Percentiles rank a stretch among this genome's conserved stretches.
These are phyloP conservation scores for Falco novaeseelandiae DNA, from an alignment of 2,797 vertebrate species.

Conservation along the genomic window DNA sequence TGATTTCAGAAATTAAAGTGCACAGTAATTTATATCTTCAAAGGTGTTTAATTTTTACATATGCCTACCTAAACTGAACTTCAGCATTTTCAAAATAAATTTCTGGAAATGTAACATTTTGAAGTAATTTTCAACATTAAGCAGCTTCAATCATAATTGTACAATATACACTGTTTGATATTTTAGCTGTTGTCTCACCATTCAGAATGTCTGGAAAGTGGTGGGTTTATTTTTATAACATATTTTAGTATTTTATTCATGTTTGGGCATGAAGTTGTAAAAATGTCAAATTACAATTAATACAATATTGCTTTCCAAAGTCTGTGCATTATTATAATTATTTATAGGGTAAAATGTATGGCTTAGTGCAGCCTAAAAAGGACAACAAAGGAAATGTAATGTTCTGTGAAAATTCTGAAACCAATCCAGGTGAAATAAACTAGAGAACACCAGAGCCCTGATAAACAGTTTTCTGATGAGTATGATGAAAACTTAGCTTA, in stretches of 20 bases:
- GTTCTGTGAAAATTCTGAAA: neutral
- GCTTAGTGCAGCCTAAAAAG: neutral
- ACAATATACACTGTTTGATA: neutral
- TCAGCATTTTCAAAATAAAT: neutral
- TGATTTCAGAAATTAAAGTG: slow-evolving; percentile 46
- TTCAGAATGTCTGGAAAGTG: neutral
- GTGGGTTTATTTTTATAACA: neutral
- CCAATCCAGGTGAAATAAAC: neutral
- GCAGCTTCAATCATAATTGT: neutral
- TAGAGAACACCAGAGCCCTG: neutral
- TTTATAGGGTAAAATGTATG: neutral
- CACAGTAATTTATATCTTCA: slow-evolving; percentile 41
- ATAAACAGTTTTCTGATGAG: neutral
- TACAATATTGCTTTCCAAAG: neutral
- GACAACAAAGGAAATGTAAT: neutral
- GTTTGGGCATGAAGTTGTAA: neutral
- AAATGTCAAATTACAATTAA: neutral
- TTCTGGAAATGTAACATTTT: neutral
- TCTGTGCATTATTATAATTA: neutral
- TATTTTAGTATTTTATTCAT: neutral
- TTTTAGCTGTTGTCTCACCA: neutral
- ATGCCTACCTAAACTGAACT: neutral
- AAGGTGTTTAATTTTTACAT: neutral
- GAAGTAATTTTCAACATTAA: neutral
- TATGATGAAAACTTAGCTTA: neutral